Percentiles rank a stretch among this genome's conserved stretches.
phyloP scores from a whole-genome alignment of 2,888 invertebrate species.

The Rhamnusium bicolor region DNA sequence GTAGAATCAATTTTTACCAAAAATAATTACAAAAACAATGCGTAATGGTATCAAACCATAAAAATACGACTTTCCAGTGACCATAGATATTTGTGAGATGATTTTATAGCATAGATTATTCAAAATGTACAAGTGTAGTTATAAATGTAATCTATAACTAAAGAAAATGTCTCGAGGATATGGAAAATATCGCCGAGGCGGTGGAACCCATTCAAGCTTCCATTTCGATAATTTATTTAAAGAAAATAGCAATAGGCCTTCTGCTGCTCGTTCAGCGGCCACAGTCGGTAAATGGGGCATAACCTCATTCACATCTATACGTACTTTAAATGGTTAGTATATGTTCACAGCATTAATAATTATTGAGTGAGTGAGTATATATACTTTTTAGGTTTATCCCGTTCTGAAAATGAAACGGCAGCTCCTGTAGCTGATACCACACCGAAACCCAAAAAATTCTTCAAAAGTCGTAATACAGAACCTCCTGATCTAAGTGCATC shows the following conservation, averaged over 20 bases:
- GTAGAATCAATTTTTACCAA: constrained; percentile 34
- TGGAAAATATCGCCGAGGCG: constrained; percentile 70
- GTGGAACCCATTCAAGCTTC: constrained; percentile 73
- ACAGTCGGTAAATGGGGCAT: constrained; percentile 96
- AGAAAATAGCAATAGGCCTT: constrained; percentile 89
- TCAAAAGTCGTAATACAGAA: constrained; percentile 87
- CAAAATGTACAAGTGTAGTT: background rate
- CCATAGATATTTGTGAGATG: background rate
- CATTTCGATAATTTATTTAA: constrained; percentile 79
- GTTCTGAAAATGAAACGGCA: constrained; percentile 50
- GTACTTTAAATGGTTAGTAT: constrained; percentile 82
- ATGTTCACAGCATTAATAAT: background rate
- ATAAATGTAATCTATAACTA: constrained; percentile 19
- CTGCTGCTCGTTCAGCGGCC: constrained; percentile 91
- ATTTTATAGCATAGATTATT: constrained; percentile 9
- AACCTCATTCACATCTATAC: constrained; percentile 92
- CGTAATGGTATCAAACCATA: background rate
- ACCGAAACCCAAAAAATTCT: constrained; percentile 89
- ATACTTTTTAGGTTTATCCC: constrained; percentile 49
- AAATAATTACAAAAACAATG: constrained; percentile 31
- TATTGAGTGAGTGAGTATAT: background rate
- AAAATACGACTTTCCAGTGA: background rate
- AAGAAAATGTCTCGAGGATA: constrained; percentile 71
- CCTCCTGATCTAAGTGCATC: constrained; percentile 70
- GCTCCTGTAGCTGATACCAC: constrained; percentile 63